Base-by-base conservation (phyloP, 1,140 invertebrate species). In the Conopomorpha cramerella region DNA sequence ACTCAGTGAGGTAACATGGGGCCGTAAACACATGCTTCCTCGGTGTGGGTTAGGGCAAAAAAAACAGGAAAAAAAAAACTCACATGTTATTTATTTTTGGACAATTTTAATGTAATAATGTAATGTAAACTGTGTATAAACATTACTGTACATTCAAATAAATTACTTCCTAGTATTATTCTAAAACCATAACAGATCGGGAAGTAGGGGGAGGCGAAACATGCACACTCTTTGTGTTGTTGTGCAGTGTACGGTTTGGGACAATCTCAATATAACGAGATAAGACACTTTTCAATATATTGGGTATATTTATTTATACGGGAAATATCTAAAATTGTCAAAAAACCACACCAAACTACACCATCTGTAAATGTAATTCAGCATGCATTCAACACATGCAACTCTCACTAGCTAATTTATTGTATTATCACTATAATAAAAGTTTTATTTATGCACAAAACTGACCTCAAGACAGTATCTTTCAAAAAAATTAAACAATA, bases 331-430 rank as follows among this genome's bases (percentile, higher is more conserved):
- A 46, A 45, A 30, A 43, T 30, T 43, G 41, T 45, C 36, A 41
- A 42, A 36, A 46, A 49, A 52, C 39, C 49, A 56, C 47, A 49
- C 34, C 55, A 66, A 58, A 65, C 51, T 55, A 46, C 51, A 62
- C 53, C n/a, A 36, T 57, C 55, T 51, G 45, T 33, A 53, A 55
- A 59, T 50, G 45, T 37, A 51, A 58, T 35, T 15, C 8, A 35
- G 42, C 68, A 73, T 73, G 68, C 68, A 54, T 55, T 51, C 50
- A 52, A 59, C 41, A 46, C 66, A 68, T 68, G 66, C 65, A 48
- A 40, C 29, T 51, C n/a, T n/a, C n/a, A n/a, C n/a, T n/a, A n/a
- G n/a, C n/a, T n/a, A n/a, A n/a, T n/a, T n/a, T n/a, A n/a, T n/a
- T n/a, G n/a, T n/a, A n/a, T n/a, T n/a, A n/a, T n/a, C n/a, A n/a